A percentile compares a stretch with the other conserved stretches of the same genome.
phyloP scores from a whole-genome alignment of 2,797 vertebrate genomes.

The Sarcoramphus papa region DNA sequence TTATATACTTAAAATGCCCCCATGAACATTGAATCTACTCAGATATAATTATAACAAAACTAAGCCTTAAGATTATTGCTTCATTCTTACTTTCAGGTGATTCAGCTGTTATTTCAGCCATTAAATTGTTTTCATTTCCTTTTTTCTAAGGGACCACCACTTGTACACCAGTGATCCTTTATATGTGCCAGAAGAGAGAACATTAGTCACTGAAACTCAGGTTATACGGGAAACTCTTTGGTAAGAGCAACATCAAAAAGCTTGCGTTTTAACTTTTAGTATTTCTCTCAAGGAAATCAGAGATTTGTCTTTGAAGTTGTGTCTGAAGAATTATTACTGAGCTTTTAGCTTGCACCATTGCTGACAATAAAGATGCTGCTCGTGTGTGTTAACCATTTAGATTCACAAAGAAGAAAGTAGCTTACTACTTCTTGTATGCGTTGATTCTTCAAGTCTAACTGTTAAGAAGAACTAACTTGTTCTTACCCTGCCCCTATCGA shows the following conservation, averaged over 20 bases:
- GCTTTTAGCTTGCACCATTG: background rate
- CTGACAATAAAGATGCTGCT: background rate
- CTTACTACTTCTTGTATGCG: background rate
- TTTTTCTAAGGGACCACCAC: conserved; percentile 87
- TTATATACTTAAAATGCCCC: background rate
- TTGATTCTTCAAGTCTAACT: background rate
- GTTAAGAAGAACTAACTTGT: background rate
- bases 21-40: background rate
- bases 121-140: background rate
- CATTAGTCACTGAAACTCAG: conserved; percentile 91
- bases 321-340: background rate
- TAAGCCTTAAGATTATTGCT: background rate
- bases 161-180: conserved; percentile 90
- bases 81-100: background rate
- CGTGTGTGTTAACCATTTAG: background rate
- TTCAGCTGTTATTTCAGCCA: background rate
- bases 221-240: conserved; percentile 94
- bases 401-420: background rate
- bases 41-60: background rate
- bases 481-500: background rate
- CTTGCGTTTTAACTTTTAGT: background rate
- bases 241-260: conserved; percentile 72
- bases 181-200: conserved; percentile 89
- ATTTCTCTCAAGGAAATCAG: background rate
- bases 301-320: background rate